Evolutionary conservation across 2,113 vertebrate genomes (phyloP).

Genomic region (Cervus canadensis): DNA sequence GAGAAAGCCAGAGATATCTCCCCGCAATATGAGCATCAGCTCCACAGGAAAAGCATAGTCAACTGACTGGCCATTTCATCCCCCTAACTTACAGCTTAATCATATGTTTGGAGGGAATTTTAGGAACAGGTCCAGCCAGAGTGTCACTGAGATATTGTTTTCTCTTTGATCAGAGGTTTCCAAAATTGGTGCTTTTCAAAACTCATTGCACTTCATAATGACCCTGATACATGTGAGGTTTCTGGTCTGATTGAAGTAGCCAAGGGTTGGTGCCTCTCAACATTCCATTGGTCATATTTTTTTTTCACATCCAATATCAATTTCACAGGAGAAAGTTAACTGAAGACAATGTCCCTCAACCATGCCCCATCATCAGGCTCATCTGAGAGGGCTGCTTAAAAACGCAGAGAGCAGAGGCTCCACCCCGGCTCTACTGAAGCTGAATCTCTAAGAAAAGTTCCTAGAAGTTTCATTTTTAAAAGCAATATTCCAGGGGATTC

Average conservation of each 20-base stretch:
- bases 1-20: background rate
- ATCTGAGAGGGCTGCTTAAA: background rate
- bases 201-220: rapidly evolving
- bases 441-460: background rate
- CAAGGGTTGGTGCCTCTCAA: too few relatives aligned
- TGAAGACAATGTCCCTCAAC: background rate
- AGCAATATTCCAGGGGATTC: background rate
- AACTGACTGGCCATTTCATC: background rate
- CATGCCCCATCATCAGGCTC: too few relatives aligned
- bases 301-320: background rate
- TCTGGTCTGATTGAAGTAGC: background rate
- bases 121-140: background rate
- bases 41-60: rapidly evolving
- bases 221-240: background rate
- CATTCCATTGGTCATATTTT: rapidly evolving
- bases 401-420: rapidly evolving
- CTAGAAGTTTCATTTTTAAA: background rate
- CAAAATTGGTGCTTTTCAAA: background rate
- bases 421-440: background rate
- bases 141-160: background rate
- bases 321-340: background rate
- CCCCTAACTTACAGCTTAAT: too few relatives aligned
- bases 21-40: rapidly evolving
- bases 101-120: background rate
- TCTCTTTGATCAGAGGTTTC: background rate